phyloP scores from a whole-genome alignment of 2,113 vertebrate genomes.

The Willisornis vidua region DNA sequence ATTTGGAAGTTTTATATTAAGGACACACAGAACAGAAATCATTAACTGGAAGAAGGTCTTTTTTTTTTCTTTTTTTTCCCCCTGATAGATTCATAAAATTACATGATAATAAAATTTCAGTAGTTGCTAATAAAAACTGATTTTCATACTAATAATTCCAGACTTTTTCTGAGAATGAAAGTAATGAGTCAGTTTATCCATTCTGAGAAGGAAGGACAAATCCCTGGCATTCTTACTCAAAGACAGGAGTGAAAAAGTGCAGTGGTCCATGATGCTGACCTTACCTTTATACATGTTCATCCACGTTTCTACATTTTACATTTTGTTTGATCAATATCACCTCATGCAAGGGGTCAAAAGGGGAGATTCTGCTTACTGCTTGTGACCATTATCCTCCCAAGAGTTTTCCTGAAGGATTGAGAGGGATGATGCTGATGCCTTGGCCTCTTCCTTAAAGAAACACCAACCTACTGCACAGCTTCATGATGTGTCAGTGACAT shows the following conservation, averaged over 20 bases:
- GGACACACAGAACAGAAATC: slow-evolving; percentile 38
- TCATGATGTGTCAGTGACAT: background rate
- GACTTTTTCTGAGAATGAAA: background rate
- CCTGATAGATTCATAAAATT: slow-evolving; percentile 53
- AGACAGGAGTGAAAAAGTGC: background rate
- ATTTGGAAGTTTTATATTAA: slow-evolving; percentile 62
- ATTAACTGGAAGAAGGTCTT: slow-evolving; percentile 20
- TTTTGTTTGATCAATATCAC: background rate
- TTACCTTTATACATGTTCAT: background rate
- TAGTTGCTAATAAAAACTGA: slow-evolving; percentile 58
- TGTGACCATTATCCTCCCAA: background rate
- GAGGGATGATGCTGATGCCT: background rate
- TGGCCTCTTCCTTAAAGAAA: background rate
- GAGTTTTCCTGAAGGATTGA: background rate
- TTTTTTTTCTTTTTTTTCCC: background rate
- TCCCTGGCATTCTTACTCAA: background rate
- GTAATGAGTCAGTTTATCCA: background rate
- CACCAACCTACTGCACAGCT: rapidly evolving
- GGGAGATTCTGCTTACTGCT: background rate
- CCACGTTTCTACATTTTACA: background rate
- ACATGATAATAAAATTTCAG: slow-evolving; percentile 63
- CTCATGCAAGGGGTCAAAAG: background rate
- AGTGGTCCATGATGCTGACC: background rate
- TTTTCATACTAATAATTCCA: slow-evolving; percentile 41
- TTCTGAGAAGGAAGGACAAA: background rate